Base-by-base conservation (phyloP, 2,113 vertebrate genomes). In the Charina bottae region DNA sequence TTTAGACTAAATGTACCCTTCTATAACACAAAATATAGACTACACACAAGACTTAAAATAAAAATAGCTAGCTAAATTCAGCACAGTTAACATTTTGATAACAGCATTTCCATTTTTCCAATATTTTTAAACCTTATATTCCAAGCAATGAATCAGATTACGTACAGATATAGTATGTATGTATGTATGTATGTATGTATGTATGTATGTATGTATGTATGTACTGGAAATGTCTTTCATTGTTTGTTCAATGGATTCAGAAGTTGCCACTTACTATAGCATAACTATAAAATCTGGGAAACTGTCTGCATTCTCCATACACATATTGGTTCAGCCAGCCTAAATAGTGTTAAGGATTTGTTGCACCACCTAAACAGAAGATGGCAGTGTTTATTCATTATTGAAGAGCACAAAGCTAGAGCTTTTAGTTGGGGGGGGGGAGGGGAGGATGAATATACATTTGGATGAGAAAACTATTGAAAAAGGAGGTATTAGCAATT, bases 351-450 rank as follows among this genome's bases (percentile, higher is more conserved):
- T 95, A 37, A 78, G 7, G 93, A 90, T 89, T 96, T 85, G 92
- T n/a, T 89, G 87, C 53, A 87, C 24, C 37, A 83, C 33, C 37
- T 37, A 93, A 94, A 96, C 97, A 97, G 97, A 96, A 97, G 97
- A 95, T 97, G 97, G 97, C 97, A 97, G 94, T 97, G 90, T 97
- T 96, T 94, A 93, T 95, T 96, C 96, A 93, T 94, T 91, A n/a
- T 92, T 96, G 87, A 90, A 90, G 94, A 94, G 55, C 49, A 85
- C 83, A 92, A 72, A 94, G 24, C n/a, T 92, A 12, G 88, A 92
- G 91, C 85, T 91, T 37, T 92, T 88, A 93, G 24, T 46, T 83
- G 89, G 4, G 9, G 56, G 9, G 56, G 24, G n/a, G 0, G 7
- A n/a, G 4, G 11, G 62, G 88, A 85, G 83, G 89, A 92, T 92